Evolutionary conservation across 2,888 invertebrate species (phyloP).

Genomic region (Uloborus plumipes): DNA sequence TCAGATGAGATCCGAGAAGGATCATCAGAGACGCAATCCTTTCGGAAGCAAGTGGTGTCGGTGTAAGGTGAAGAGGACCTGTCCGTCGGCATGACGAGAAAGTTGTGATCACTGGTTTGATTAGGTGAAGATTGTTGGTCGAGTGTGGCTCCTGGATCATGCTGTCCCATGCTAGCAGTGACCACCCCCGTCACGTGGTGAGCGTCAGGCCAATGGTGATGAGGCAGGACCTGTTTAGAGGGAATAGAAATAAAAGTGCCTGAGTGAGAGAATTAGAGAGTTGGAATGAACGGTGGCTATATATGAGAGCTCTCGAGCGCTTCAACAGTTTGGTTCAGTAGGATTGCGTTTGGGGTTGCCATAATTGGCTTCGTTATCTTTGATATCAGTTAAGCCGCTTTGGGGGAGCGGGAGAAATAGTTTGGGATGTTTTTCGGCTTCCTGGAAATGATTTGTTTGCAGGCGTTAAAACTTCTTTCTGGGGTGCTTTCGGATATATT

Average conservation of each 20-base stretch:
- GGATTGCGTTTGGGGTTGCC: slow-evolving; percentile 56
- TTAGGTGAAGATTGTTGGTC: background rate
- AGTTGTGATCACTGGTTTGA: too few relatives aligned
- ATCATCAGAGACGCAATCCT: slow-evolving; percentile 23
- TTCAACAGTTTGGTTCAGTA: slow-evolving; percentile 56
- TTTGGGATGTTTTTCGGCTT: too few relatives aligned
- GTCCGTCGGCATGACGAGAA: slow-evolving; percentile 40
- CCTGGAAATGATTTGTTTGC: too few relatives aligned
- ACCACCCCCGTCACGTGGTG: slow-evolving; percentile 52
- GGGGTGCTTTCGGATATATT: too few relatives aligned
- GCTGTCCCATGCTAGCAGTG: slow-evolving; percentile 39
- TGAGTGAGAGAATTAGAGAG: slow-evolving; percentile 58
- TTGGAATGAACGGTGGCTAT: slow-evolving; percentile 62
- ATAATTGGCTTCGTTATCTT: slow-evolving; percentile 58
- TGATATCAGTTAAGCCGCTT: too few relatives aligned
- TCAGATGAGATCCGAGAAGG: slow-evolving; percentile 10
- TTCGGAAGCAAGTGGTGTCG: slow-evolving; percentile 36
- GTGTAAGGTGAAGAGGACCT: slow-evolving; percentile 40
- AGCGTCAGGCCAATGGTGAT: slow-evolving; percentile 33
- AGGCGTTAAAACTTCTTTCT: background rate
- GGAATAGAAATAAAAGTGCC: slow-evolving; percentile 48
- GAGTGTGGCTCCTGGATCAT: slow-evolving; percentile 29
- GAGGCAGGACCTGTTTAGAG: slow-evolving; percentile 49
- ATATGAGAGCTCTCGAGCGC: slow-evolving; percentile 52
- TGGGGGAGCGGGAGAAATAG: too few relatives aligned